phyloP scores from a whole-genome alignment of 2,113 vertebrate species.

The Mustelus asterias region DNA sequence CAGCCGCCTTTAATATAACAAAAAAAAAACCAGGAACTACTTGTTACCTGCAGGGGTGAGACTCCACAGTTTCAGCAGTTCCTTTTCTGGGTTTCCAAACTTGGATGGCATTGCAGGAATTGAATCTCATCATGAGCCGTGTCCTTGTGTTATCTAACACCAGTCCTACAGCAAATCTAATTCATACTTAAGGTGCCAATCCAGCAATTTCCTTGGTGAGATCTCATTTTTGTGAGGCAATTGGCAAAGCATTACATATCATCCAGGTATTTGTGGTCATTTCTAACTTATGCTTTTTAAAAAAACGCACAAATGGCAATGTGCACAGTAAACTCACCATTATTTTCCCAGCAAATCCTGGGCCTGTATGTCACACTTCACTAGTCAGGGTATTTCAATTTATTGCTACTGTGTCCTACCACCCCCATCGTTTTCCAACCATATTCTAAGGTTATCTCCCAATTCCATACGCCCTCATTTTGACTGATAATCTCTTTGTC shows the following conservation, averaged over 20 bases:
- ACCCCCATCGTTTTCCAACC: background rate
- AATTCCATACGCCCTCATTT: background rate
- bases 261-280: background rate
- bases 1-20: background rate
- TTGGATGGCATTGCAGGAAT: background rate
- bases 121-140: background rate
- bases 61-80: background rate
- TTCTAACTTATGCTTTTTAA: background rate
- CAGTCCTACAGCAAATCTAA: background rate
- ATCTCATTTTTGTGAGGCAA: background rate
- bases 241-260: background rate
- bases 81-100: background rate
- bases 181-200: background rate
- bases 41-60: background rate
- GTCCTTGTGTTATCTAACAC: background rate
- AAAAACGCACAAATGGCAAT: background rate
- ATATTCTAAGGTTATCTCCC: background rate
- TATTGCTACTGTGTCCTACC: background rate
- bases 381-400: background rate
- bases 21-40: background rate
- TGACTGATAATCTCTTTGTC: background rate
- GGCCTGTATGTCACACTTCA: background rate
- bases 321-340: background rate
- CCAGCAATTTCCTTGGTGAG: background rate
- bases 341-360: background rate